Evolutionary conservation across 2,888 invertebrate species (phyloP), one percentile per base, ranked within the genome.

Genomic region (Trimorus sp.): DNA sequence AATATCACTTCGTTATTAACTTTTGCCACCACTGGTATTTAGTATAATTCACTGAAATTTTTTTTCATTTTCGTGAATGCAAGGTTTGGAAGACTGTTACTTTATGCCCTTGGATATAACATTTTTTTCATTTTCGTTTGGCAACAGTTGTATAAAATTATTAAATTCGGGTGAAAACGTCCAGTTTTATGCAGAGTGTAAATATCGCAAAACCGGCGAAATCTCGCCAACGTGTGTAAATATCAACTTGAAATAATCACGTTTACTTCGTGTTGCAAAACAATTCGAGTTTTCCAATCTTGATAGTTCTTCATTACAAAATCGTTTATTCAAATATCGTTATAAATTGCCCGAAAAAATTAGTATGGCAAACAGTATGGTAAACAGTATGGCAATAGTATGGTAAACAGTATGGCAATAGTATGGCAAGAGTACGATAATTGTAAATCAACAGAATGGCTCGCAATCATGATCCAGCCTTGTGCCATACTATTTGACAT

Each of bases 161-260:
- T 77, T 62, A 77, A 63, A 69, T 37, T 77, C 36, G n/a, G 6
- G 15, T 11, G 49, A 59, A 74, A 76, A 69, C 54, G 36, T 63
- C 49, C 40, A 63, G 76, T 77, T 76, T 77, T 69, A 69, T 63
- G 45, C 56, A 16, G 69, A 69, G 62, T 69, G 16, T 63, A 63
- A 77, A 70, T 58, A 63, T 58, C 59, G 77, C 77, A 59, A 63
- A 59, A 70, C 45, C 26, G 37, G 51, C 75, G 14, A 54, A 75
- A 75, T 59, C 15, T 49, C 36, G 48, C 36, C 51, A 51, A 42
- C 56, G 48, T 16, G 51, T 40, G 66, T 42, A 42, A 59, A 62
- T 71, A 12, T 54, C 71, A 62, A 12, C 26, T 66, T 65, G 51
- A 51, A 66, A 49, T 26, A 58, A 14, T 54, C 26, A 45, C 49